Evolutionary conservation across 2,797 vertebrate species (phyloP), one percentile per base, ranked within the genome.

Genomic region (Anisognathus igniventris): DNA sequence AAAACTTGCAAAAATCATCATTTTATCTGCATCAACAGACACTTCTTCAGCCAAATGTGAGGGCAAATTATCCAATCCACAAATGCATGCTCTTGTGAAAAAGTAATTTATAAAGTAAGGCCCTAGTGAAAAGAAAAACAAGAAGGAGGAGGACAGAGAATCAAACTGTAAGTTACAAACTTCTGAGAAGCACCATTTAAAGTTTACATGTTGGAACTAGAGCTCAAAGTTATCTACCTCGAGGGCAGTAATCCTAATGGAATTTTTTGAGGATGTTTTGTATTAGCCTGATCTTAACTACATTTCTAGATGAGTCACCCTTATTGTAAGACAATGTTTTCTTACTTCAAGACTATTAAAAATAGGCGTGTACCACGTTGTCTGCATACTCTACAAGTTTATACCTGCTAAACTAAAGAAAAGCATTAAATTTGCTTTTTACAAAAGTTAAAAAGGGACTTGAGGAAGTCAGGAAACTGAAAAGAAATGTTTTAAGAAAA

Each of bases 281-380:
- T 97, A 95, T 87, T 95, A 94, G 79, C 75, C 89, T 95, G 84
- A 96, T 96, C 90, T 95, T 93, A 96, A 94, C 77, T 70, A 72
- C 80, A 80, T 95, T 96, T 96, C 92, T 95, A 92, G 92, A 93
- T 96, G 95, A 98, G 92, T 97, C 96, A 97, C 37, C 24, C 47
- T 91, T 91, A 93, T 91, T 93, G 57, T 57, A 95, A 83, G 79
- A 97, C 14, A 28, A 95, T 95, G 93, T 95, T 96, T 97, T 85
- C 89, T 86, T 96, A 84, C 73, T 91, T 96, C 91, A 92, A 90
- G 96, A 92, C 76, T 93, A 95, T 92, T 90, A 94, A 97, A 96
- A 95, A 57, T 78, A 94, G 82, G 93, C 62, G 1, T 92, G 94
- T 90, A 89, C 93, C 80, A 96, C 96, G 92, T 94, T 97, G 92